A percentile compares a stretch with the other conserved stretches of the same genome.
Conservation (phyloP, 1,140 invertebrate species). For the Macrostomum lignano region DNA sequence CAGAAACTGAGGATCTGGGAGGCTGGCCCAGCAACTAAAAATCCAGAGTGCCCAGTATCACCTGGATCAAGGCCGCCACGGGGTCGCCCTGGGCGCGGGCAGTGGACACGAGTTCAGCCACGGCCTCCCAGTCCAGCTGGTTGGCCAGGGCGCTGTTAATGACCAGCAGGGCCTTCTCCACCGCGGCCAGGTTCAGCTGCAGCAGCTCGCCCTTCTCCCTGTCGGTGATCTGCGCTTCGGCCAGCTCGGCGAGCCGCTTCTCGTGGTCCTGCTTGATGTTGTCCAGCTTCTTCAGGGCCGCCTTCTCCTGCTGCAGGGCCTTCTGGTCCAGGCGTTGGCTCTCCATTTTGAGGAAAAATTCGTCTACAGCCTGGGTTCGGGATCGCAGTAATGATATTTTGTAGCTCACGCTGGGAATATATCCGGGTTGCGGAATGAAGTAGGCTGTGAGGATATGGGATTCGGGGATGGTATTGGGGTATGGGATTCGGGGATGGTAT, state of each 20-base stretch:
- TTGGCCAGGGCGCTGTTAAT: conserved; percentile 61
- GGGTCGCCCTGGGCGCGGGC: conserved; percentile 48
- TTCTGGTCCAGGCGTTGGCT: conserved; percentile 76
- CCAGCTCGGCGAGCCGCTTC: conserved; percentile 46
- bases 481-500: too few relatives aligned
- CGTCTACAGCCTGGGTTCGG: conserved; percentile 65
- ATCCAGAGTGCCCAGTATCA: too few relatives aligned
- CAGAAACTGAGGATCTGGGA: too few relatives aligned
- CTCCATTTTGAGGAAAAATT: conserved; percentile 78
- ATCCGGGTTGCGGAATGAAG: too few relatives aligned
- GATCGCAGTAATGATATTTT: too few relatives aligned
- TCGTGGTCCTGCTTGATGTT: conserved; percentile 79
- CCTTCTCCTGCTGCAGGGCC: conserved; percentile 42
- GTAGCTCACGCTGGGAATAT: too few relatives aligned
- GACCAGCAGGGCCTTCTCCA: conserved; percentile 56
- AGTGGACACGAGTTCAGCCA: conserved; percentile 50
- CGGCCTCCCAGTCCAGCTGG: conserved; percentile 72
- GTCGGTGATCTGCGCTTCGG: conserved; percentile 34
- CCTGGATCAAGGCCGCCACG: conserved; percentile 47
- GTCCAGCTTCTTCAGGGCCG: conserved; percentile 80
- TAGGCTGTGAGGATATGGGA: too few relatives aligned
- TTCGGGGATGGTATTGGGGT: too few relatives aligned
- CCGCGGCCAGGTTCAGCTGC: conserved; percentile 9
- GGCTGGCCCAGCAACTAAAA: too few relatives aligned
- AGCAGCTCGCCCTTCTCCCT: conserved; percentile 1